Evolutionary conservation across 1,140 invertebrate genomes (phyloP).

Genomic region (Conus ventricosus): DNA sequence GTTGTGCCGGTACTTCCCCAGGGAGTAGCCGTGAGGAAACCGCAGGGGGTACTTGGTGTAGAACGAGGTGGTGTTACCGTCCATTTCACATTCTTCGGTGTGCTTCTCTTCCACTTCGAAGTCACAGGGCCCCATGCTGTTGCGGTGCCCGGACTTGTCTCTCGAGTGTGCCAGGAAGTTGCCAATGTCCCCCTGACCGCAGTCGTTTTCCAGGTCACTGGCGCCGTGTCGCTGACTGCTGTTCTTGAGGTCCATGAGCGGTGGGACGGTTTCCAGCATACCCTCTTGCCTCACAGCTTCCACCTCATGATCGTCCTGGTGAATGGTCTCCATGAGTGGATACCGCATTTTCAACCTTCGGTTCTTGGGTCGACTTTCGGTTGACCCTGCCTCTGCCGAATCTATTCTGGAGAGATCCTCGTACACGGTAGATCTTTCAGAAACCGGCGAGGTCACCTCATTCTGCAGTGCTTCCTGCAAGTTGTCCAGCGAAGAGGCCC

Average conservation of each 20-base stretch:
- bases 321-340: constrained; percentile 49
- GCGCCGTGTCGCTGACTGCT: constrained; percentile 26
- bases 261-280: constrained; percentile 1
- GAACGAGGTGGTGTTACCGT: constrained; percentile 42
- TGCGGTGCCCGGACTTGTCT: constrained; percentile 17
- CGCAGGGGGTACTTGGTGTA: constrained; percentile 58
- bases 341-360: constrained; percentile 30
- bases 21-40: constrained; percentile 50
- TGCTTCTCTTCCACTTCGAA: constrained; percentile 28
- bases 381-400: constrained; percentile 24
- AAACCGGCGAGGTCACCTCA: constrained; percentile 46
- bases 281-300: constrained; percentile 30
- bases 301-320: constrained; percentile 49
- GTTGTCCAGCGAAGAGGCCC: constrained; percentile 44
- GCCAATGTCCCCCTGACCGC: not conserved
- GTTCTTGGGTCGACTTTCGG: constrained; percentile 36
- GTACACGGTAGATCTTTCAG: constrained; percentile 58
- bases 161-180: not conserved
- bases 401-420: constrained; percentile 59
- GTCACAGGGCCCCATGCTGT: constrained; percentile 39
- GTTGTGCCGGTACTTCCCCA: constrained; percentile 56
- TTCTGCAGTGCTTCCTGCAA: constrained; percentile 32
- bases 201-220: constrained; percentile 32
- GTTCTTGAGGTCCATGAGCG: constrained; percentile 15
- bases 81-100: constrained; percentile 35